phyloP scores from a whole-genome alignment of 2,888 invertebrate genomes.

The Dione juno region DNA sequence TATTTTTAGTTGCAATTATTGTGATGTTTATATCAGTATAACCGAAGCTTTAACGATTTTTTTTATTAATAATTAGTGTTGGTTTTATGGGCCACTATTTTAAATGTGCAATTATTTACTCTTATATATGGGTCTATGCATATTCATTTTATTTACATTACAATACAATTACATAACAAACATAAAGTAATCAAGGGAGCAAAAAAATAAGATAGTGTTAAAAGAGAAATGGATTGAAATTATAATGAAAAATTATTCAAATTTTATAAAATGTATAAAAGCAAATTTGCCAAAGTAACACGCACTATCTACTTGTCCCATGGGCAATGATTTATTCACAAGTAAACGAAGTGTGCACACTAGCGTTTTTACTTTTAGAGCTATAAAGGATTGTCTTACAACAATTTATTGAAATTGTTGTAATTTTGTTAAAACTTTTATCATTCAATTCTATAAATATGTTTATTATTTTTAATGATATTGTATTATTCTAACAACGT shows the following conservation, averaged over 20 bases:
- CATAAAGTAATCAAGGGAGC: neutral
- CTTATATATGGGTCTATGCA: too few relatives aligned
- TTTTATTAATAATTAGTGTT: too few relatives aligned
- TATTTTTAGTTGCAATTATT: constrained; percentile 70
- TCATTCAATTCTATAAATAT: too few relatives aligned
- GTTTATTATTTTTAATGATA: too few relatives aligned
- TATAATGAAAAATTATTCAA: constrained; percentile 51
- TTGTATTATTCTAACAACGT: too few relatives aligned
- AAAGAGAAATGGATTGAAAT: constrained; percentile 13
- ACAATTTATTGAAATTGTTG: too few relatives aligned
- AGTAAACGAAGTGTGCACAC: constrained; percentile 50
- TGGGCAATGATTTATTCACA: constrained; percentile 74
- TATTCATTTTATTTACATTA: neutral
- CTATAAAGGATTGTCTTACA: too few relatives aligned
- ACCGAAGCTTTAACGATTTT: too few relatives aligned
- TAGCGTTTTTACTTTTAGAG: constrained; percentile 53
- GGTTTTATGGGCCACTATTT: too few relatives aligned
- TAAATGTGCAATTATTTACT: too few relatives aligned
- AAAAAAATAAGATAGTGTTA: neutral
- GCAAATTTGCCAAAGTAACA: constrained; percentile 72
- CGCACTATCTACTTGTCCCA: constrained; percentile 74
- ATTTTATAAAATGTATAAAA: constrained; percentile 63
- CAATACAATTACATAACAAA: neutral
- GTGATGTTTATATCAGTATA: neutral
- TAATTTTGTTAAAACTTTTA: too few relatives aligned